These are phyloP conservation scores for Euclidia mi DNA, from an alignment of 2,888 invertebrate species.

Conservation along the genomic window DNA sequence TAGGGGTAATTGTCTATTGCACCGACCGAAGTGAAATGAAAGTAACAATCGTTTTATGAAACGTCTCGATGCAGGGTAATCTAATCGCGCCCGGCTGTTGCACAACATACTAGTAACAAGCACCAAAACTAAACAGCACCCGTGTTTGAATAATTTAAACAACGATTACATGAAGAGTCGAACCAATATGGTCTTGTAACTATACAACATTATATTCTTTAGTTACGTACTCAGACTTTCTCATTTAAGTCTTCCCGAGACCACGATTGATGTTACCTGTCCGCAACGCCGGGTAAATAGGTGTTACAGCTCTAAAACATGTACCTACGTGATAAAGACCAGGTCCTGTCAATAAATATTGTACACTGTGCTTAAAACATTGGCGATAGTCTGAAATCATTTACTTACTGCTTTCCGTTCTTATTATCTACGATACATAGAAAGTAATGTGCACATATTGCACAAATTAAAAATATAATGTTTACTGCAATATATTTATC, in stretches of 20 bases:
- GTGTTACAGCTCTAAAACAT: too few relatives aligned
- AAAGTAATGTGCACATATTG: too few relatives aligned
- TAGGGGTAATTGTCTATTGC: slow-evolving; percentile 68
- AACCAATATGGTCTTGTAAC: not conserved
- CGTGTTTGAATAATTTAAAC: slow-evolving; percentile 23
- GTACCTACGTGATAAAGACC: too few relatives aligned
- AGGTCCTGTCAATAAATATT: too few relatives aligned
- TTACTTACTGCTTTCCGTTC: too few relatives aligned
- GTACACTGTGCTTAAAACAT: too few relatives aligned
- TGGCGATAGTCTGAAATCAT: too few relatives aligned
- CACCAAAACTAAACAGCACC: slow-evolving; percentile 64
- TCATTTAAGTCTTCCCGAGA: not conserved
- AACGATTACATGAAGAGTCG: slow-evolving; percentile 7
- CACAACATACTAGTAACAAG: slow-evolving; percentile 69
- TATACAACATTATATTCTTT: slow-evolving; percentile 1
- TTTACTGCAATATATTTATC: too few relatives aligned
- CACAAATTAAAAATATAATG: too few relatives aligned
- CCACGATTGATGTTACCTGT: too few relatives aligned
- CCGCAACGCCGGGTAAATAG: too few relatives aligned
- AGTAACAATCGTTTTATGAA: slow-evolving; percentile 86
- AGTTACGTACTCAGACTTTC: not conserved
- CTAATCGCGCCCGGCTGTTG: slow-evolving; percentile 76
- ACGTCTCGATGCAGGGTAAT: slow-evolving; percentile 80
- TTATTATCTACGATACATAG: too few relatives aligned
- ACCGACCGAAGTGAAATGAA: slow-evolving; percentile 76